Evolutionary conservation across 2,797 vertebrate species (phyloP).

Genomic region (Girardinus metallicus): DNA sequence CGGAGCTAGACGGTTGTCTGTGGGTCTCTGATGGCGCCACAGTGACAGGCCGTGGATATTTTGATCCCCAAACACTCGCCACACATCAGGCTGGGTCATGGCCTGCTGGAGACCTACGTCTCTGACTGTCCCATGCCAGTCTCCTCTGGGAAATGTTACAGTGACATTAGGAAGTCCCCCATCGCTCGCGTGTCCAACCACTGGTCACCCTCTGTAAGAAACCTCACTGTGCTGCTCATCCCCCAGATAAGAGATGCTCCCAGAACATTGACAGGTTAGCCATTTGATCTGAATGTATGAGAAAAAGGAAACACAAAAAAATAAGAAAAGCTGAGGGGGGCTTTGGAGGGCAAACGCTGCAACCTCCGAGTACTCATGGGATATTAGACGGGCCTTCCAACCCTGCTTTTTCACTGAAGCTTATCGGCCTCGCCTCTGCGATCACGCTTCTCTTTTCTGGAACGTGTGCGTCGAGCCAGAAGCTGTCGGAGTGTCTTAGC

Average conservation of each 20-base stretch:
- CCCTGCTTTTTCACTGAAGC: slow-evolving; percentile 64
- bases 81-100: slow-evolving; percentile 69
- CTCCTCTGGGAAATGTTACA: slow-evolving; percentile 63
- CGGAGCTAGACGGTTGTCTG: slow-evolving; percentile 22
- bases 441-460: slow-evolving; percentile 58
- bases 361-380: slow-evolving; percentile 70
- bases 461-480: slow-evolving; percentile 57
- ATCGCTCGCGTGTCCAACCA: slow-evolving; percentile 43
- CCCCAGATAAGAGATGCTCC: slow-evolving; percentile 31
- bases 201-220: slow-evolving; percentile 23
- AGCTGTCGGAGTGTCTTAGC: slow-evolving; percentile 68
- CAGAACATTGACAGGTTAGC: not conserved
- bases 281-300: slow-evolving; percentile 18
- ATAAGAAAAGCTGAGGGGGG: slow-evolving; percentile 11
- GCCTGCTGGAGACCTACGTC: slow-evolving; percentile 63
- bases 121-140: slow-evolving; percentile 66
- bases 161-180: slow-evolving; percentile 50
- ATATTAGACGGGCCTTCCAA: slow-evolving; percentile 71
- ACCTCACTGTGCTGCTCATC: not conserved
- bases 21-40: slow-evolving; percentile 35
- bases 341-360: slow-evolving; percentile 48
- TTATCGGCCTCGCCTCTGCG: slow-evolving; percentile 67
- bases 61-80: slow-evolving; percentile 59
- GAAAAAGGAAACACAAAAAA: slow-evolving; percentile 18
- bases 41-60: slow-evolving; percentile 67